Conservation (phyloP, 2,113 vertebrate species). For the Balaeniceps rex region DNA sequence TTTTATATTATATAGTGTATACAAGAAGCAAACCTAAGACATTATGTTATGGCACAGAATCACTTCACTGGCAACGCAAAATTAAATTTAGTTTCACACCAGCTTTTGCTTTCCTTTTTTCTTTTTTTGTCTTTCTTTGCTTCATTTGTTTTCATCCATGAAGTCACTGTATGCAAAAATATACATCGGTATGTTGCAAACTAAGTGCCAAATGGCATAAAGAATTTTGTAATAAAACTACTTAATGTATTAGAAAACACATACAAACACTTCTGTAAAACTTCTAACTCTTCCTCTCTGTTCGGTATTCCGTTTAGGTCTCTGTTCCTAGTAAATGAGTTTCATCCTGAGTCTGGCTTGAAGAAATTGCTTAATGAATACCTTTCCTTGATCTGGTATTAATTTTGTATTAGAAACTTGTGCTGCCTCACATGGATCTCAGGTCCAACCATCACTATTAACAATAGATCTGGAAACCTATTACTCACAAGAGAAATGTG, state of each 20-base stretch:
- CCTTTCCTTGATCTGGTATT: not conserved
- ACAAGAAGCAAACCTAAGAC: not conserved
- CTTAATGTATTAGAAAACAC: not conserved
- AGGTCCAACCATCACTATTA: not conserved
- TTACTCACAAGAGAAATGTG: not conserved
- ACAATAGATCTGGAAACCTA: not conserved
- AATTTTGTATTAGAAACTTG: not conserved
- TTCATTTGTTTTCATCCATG: not conserved
- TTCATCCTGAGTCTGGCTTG: not conserved
- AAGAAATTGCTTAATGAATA: not conserved
- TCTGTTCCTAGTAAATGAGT: not conserved
- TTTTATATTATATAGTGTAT: not conserved
- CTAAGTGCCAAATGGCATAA: not conserved
- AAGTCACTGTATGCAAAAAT: not conserved
- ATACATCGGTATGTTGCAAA: not conserved
- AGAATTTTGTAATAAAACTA: not conserved
- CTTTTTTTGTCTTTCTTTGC: not conserved
- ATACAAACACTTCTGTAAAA: not conserved
- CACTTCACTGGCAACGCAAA: not conserved
- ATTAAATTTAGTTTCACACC: not conserved
- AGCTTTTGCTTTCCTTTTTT: not conserved
- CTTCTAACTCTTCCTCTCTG: not conserved
- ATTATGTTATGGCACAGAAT: not conserved
- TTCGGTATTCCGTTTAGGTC: not conserved
- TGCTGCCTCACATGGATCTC: not conserved